A percentile compares a stretch with the other conserved stretches of the same genome.
phyloP scores from a whole-genome alignment of 2,797 vertebrate species.

The Centroberyx gerrardi region DNA sequence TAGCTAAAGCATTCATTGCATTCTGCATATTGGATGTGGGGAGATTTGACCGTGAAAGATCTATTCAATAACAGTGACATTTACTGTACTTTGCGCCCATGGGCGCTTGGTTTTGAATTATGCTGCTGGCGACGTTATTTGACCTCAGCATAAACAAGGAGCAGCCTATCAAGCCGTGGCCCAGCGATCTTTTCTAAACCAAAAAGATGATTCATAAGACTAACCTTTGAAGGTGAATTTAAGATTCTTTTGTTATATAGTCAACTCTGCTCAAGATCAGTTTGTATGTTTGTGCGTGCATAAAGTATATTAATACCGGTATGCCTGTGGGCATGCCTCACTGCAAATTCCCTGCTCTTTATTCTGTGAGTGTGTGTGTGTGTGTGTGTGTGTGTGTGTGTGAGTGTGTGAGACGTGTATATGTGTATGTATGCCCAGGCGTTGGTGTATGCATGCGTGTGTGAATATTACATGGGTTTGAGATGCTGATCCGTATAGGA shows the following conservation, averaged over 20 bases:
- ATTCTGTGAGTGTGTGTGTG: not conserved
- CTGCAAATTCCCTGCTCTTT: not conserved
- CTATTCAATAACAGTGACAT: slow-evolving; percentile 73
- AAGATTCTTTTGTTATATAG: not conserved
- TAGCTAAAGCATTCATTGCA: slow-evolving; percentile 19
- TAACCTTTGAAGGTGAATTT: slow-evolving; percentile 16
- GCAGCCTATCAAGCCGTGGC: slow-evolving; percentile 23
- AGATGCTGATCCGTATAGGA: slow-evolving; percentile 46
- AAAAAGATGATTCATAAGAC: slow-evolving; percentile 38
- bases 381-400: not conserved
- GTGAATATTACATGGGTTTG: slow-evolving; percentile 7
- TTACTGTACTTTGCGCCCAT: slow-evolving; percentile 76
- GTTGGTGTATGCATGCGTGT: not conserved
- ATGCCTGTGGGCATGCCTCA: not conserved
- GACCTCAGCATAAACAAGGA: slow-evolving; percentile 74
- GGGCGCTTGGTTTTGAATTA: slow-evolving; percentile 80
- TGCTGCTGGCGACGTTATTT: slow-evolving; percentile 80
- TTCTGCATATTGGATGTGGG: slow-evolving; percentile 35
- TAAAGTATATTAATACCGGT: not conserved
- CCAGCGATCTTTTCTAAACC: slow-evolving; percentile 38
- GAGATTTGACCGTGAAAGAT: slow-evolving; percentile 72
- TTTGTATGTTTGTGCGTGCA: not conserved
- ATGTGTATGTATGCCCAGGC: not conserved
- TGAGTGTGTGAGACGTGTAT: not conserved
- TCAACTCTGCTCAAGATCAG: slow-evolving; percentile 1